Conservation (phyloP, 2,797 vertebrate genomes). For the Diceros bicornis region DNA sequence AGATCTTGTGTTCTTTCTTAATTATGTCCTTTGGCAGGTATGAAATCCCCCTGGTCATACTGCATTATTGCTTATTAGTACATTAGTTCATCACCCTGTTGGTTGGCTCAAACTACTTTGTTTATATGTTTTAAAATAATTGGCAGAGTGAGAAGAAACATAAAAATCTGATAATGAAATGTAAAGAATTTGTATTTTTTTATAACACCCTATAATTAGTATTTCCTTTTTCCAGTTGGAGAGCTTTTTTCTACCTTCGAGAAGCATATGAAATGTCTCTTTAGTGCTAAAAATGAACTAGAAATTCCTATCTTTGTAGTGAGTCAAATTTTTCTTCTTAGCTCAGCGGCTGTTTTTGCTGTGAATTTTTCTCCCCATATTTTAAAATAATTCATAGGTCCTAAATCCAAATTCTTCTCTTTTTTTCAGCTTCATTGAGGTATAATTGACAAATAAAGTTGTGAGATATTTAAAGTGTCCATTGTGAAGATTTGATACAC, state of each 20-base stretch:
- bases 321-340: not conserved
- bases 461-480: not conserved
- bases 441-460: not conserved
- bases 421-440: not conserved
- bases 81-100: not conserved
- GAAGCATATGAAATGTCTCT: not conserved
- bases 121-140: conserved; percentile 36
- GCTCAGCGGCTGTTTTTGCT: not conserved
- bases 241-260: not conserved
- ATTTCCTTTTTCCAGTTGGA: not conserved
- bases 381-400: not conserved
- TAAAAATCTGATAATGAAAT: not conserved
- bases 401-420: not conserved
- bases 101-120: not conserved
- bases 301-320: accelerated
- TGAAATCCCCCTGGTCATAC: not conserved
- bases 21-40: not conserved
- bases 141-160: not conserved
- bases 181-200: not conserved
- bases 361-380: not conserved
- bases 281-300: not conserved
- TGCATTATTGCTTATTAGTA: not conserved
- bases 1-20: not conserved
- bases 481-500: not conserved
- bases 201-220: accelerated